phyloP scores from a whole-genome alignment of 2,113 vertebrate genomes.

The Salminus brasiliensis region DNA sequence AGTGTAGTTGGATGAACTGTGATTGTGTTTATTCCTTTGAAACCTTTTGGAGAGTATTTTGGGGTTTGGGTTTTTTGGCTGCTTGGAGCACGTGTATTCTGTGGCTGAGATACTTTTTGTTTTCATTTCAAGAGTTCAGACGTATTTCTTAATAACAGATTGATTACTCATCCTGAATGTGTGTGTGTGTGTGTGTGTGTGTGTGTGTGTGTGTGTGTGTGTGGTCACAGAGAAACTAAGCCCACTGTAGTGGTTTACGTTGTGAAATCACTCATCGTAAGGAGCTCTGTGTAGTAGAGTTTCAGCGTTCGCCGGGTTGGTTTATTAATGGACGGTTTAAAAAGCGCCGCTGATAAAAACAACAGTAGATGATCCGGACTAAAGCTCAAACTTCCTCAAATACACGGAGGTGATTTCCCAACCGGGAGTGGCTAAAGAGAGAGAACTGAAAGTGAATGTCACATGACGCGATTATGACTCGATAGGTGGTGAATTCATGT shows the following conservation, averaged over 20 bases:
- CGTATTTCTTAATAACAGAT: neutral
- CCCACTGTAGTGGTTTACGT: conserved; percentile 33
- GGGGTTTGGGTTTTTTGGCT: neutral
- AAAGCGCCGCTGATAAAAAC: neutral
- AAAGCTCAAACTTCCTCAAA: conserved; percentile 39
- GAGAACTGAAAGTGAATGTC: conserved; percentile 52
- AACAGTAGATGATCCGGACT: neutral
- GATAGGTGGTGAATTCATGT: conserved; percentile 27
- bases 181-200: neutral
- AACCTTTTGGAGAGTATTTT: neutral
- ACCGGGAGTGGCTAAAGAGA: conserved; percentile 31
- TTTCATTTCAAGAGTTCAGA: neutral
- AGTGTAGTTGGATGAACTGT: too few relatives aligned
- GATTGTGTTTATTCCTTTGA: neutral
- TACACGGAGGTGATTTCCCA: conserved; percentile 51
- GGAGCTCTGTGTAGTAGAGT: too few relatives aligned
- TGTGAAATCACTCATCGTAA: conserved; percentile 15
- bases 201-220: neutral
- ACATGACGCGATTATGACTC: conserved; percentile 37
- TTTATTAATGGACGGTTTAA: neutral
- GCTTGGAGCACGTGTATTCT: neutral
- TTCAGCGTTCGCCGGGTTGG: neutral
- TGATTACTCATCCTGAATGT: neutral
- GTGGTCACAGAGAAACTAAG: conserved; percentile 27
- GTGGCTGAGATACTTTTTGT: neutral